Base-by-base conservation (phyloP, 2,113 vertebrate species). In the Oophaga pumilio region DNA sequence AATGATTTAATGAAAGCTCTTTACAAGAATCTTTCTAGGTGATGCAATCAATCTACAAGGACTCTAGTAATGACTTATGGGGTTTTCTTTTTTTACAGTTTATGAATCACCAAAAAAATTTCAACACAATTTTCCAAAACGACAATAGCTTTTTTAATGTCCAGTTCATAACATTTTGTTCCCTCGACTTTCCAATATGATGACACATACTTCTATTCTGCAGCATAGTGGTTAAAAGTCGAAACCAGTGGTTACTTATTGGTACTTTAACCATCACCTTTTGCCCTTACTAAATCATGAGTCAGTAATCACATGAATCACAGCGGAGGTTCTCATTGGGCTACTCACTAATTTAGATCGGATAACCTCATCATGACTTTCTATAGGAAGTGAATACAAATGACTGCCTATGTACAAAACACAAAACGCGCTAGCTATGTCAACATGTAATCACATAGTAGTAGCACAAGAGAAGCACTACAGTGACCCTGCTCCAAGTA, bases 221-320 rank as follows among this genome's bases (percentile, higher is more conserved):
- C 12, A 60, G 17, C 56, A 80, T 80, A 59, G 56, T 33, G 53
- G 77, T 10, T 59, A 59, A 28, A 68, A 83, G n/a, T 64, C 5
- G 43, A 26, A 53, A 83, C 57, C 59, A 83, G 50, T 83, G 49
- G 62, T 83, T 66, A 50, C 33, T 82, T 49, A 66, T 50, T 82
- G 7, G 11, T 82, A 68, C 33, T 24, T 82, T 53, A 17, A 24
- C 14, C 49, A 18, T 83, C 68, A 69, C 81, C 64, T 52, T 26
- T 64, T 81, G 78, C 24, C 57, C 57, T 64, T 57, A 33, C 8
- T 57, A 33, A 57, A 80, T 59, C 56, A 60, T 33, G 56, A 80
- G 77, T 80, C 53, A 80, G 50, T 53, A 59, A 57, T 56, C 26
- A 57, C 76, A 79, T 57, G 77, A 57, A 6, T 80, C 77, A 80